These are phyloP conservation scores for Corapipo altera DNA, from an alignment of 2,113 vertebrate genomes.

Conservation along the genomic window DNA sequence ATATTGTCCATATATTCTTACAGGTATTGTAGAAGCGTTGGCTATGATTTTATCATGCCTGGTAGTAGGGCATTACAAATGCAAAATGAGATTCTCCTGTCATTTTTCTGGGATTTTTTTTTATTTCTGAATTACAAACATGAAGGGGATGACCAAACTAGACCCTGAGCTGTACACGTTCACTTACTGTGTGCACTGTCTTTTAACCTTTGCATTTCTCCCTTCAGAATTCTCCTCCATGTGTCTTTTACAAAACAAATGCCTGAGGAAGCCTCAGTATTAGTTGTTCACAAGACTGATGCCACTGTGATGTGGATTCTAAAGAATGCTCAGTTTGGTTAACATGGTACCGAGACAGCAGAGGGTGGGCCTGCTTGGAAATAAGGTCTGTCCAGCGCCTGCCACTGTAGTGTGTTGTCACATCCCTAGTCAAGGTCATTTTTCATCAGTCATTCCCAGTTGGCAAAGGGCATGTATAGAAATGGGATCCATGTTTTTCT, in stretches of 20 bases:
- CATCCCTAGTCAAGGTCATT: neutral
- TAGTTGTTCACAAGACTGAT: neutral
- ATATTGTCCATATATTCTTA: neutral
- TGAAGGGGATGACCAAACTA: neutral
- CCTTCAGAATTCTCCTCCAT: neutral
- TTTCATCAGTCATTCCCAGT: neutral
- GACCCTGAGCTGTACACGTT: fast-evolving
- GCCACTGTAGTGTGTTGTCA: neutral
- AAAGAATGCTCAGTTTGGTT: neutral
- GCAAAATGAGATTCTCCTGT: neutral
- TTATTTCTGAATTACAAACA: neutral
- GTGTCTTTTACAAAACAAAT: neutral
- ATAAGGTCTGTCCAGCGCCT: neutral
- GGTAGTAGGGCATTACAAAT: neutral
- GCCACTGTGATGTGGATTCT: neutral
- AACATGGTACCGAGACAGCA: neutral
- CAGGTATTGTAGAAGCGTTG: neutral
- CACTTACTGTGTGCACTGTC: fast-evolving
- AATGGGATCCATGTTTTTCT: neutral
- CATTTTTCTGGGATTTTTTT: neutral
- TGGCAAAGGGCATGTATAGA: neutral
- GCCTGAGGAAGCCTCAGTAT: neutral
- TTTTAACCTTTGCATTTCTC: neutral
- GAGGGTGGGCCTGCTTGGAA: neutral
- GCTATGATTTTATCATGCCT: neutral